Conservation (phyloP, 2,113 vertebrate genomes). For the Paedocypris sp. region DNA sequence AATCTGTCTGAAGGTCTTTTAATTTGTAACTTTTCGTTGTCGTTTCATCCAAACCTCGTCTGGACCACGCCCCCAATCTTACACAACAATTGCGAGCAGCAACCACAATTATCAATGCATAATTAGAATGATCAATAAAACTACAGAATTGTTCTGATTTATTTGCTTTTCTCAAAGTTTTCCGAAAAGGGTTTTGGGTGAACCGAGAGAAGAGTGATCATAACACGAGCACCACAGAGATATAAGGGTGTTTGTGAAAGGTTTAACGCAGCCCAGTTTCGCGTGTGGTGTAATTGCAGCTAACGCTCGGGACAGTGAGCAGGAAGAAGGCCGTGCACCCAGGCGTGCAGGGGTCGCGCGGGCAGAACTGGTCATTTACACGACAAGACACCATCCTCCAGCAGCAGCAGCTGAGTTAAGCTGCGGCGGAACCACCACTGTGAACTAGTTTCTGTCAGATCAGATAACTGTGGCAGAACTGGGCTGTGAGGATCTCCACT, state of each 20-base stretch:
- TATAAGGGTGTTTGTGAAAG: conserved; percentile 77
- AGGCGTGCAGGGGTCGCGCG: neutral
- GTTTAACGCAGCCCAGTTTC: conserved; percentile 12
- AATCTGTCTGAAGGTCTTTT: no score
- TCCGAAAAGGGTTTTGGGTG: conserved; percentile 81
- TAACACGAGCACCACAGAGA: conserved; percentile 79
- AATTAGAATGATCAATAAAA: conserved; percentile 71
- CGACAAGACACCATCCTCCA: conserved; percentile 28
- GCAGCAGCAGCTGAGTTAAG: conserved; percentile 33
- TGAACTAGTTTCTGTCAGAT: conserved; percentile 60
- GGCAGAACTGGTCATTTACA: neutral
- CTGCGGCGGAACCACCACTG: conserved; percentile 12
- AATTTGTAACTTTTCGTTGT: no score
- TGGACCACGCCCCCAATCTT: conserved; percentile 82
- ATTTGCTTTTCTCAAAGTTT: conserved; percentile 81
- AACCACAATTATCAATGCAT: conserved; percentile 74
- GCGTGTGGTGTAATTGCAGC: conserved; percentile 25
- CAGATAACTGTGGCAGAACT: conserved; percentile 58
- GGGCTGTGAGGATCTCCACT: conserved; percentile 59
- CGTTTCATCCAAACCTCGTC: conserved; percentile 81
- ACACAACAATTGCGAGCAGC: conserved; percentile 95
- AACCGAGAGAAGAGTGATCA: conserved; percentile 76
- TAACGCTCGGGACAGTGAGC: neutral
- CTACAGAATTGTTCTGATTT: conserved; percentile 68
- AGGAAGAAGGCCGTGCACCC: neutral